Evolutionary conservation across 2,888 invertebrate genomes (phyloP).

Genomic region (Pelosia muscerda): DNA sequence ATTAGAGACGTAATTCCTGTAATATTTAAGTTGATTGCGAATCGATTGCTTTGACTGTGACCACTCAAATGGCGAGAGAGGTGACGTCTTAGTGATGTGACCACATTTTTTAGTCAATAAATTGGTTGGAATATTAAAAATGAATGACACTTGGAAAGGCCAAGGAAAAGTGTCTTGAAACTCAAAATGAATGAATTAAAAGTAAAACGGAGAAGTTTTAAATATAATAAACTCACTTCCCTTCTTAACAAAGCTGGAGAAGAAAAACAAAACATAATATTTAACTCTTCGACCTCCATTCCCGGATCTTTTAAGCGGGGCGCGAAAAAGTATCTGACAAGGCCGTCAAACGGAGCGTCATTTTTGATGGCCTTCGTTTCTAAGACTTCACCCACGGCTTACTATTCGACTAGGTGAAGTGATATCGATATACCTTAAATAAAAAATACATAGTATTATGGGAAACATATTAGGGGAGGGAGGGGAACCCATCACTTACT

Average conservation of each 20-base stretch:
- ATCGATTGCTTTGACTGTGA: no score
- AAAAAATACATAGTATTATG: no score
- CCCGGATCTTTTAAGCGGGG: background rate
- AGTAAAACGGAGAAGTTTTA: background rate
- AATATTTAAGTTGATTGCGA: no score
- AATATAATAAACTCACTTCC: background rate
- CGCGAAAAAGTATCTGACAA: background rate
- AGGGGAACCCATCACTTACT: no score
- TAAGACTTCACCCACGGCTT: background rate
- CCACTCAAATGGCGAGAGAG: no score
- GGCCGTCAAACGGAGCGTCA: background rate
- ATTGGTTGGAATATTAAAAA: no score
- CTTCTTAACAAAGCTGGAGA: background rate
- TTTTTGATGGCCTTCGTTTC: background rate
- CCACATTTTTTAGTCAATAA: no score
- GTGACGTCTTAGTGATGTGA: no score
- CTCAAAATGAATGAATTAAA: background rate
- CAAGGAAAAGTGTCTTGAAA: background rate
- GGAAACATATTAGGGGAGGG: no score
- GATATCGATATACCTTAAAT: no score
- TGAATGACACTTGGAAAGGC: background rate
- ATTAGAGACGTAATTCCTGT: no score
- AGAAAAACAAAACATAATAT: background rate
- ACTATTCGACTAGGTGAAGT: no score
- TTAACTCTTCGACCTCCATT: background rate